Evolutionary conservation across 1,140 invertebrate genomes (phyloP), one percentile per base, ranked within the genome.

Genomic region (Planococcus citri): DNA sequence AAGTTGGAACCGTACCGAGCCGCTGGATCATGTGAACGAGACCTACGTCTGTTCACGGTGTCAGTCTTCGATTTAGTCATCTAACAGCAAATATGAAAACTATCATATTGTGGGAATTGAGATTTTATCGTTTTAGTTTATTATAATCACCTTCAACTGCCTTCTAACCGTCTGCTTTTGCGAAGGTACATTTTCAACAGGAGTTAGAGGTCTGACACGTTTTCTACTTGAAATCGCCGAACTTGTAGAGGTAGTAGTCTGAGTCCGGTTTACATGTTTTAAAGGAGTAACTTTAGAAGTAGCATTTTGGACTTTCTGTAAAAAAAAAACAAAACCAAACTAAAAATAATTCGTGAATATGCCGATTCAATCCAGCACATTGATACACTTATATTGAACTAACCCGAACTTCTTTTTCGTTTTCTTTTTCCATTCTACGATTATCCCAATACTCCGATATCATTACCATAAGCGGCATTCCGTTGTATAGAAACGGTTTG

Each of bases 401-500:
- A 24, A 64, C 60, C 24, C 60, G 60, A 12, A 64, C 21, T 64
- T 64, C 60, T 64, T 64, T 64, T 64, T 64, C 60, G 10, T 64
- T 64, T 27, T 64, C 60, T 64, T 64, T 64, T 21, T 64, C 60
- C 22, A 24, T 24, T 9, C 60, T 24, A 3, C 60, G 60, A 25
- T 64, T 27, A 64, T 64, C 60, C 60, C 60, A 64, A 9, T 24
- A 17, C 24, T 25, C 8, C 3, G 22, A 25, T 4, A 64, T 64
- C 9, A 24, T 1, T 25, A 14, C 20, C 60, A 64, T 64, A 1
- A 64, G 25, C 10, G 60, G 60, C 17, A 24, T 24, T 24, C 60
- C 71, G 17, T 61, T 69, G 14, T 60, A 70, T 0, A 70, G 12
- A 27, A 72, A 72, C 12, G n/a, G 6, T 41, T 68, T 68, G 22